Conservation (phyloP, 2,888 invertebrate genomes). For the Rapana venosa region DNA sequence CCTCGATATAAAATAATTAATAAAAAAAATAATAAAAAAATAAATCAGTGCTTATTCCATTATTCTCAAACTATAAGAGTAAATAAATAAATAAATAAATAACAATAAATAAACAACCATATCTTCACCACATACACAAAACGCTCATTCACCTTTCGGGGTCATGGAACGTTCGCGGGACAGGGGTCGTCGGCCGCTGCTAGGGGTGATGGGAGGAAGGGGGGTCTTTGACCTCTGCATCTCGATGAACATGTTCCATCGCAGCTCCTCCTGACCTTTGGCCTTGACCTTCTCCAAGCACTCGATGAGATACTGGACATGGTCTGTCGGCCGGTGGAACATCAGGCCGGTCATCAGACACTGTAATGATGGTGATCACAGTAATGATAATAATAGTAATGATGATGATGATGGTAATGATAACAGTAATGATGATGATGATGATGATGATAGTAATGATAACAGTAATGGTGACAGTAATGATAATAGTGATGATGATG, state of each 20-base stretch:
- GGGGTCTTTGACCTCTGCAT: conserved; percentile 72
- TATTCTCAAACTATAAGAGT: too few relatives aligned
- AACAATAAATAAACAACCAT: background rate
- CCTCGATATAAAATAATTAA: too few relatives aligned
- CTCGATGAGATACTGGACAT: conserved; percentile 74
- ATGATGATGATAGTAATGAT: too few relatives aligned
- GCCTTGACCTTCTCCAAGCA: conserved; percentile 73
- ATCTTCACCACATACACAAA: background rate
- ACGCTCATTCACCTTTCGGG: conserved; percentile 43
- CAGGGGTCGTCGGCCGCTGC: conserved; percentile 61
- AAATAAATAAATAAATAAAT: too few relatives aligned
- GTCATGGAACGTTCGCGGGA: conserved; percentile 50
- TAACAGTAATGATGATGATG: too few relatives aligned
- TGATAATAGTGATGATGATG: too few relatives aligned
- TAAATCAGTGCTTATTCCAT: too few relatives aligned
- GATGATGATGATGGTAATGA: too few relatives aligned
- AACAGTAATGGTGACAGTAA: too few relatives aligned
- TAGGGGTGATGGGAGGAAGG: conserved; percentile 64
- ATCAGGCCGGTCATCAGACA: conserved; percentile 81
- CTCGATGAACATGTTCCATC: conserved; percentile 77
- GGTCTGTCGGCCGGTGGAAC: conserved; percentile 80
- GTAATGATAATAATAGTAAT: too few relatives aligned
- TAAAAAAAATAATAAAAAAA: too few relatives aligned
- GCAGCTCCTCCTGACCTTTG: conserved; percentile 68
- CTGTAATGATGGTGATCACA: conserved; percentile 67